Conservation (phyloP, 2,113 vertebrate species). For the Strix aluco region DNA sequence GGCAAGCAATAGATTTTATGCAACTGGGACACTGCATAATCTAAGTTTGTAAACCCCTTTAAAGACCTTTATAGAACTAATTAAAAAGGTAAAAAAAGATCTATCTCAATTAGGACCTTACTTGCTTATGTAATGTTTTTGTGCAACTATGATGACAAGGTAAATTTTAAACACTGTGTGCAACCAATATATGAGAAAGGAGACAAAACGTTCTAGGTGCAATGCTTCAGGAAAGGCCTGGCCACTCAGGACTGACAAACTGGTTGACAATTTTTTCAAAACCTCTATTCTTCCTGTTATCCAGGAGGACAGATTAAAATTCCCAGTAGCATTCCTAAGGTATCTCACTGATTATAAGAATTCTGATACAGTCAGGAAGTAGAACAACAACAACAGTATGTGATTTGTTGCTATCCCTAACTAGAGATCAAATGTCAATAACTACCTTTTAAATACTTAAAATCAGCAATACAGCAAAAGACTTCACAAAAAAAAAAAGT, state of each 20-base stretch:
- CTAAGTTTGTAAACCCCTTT: neutral
- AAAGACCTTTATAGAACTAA: constrained; percentile 11
- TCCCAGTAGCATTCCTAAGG: neutral
- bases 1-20: constrained; percentile 26
- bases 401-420: neutral
- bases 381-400: neutral
- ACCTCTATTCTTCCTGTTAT: neutral
- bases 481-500: neutral
- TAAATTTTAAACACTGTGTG: neutral
- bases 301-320: neutral
- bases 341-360: neutral
- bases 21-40: constrained; percentile 16
- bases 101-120: neutral
- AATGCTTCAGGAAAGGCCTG: neutral
- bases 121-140: neutral
- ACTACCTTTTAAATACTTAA: neutral
- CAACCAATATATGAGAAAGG: neutral
- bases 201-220: neutral
- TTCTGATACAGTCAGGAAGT: neutral
- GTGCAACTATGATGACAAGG: neutral
- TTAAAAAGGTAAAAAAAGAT: constrained; percentile 1
- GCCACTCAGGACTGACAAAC: neutral
- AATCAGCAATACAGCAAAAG: neutral
- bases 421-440: neutral
- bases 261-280: neutral